Base-by-base conservation (phyloP, 2,113 vertebrate species). In the Beaufortia kweichowensis region DNA sequence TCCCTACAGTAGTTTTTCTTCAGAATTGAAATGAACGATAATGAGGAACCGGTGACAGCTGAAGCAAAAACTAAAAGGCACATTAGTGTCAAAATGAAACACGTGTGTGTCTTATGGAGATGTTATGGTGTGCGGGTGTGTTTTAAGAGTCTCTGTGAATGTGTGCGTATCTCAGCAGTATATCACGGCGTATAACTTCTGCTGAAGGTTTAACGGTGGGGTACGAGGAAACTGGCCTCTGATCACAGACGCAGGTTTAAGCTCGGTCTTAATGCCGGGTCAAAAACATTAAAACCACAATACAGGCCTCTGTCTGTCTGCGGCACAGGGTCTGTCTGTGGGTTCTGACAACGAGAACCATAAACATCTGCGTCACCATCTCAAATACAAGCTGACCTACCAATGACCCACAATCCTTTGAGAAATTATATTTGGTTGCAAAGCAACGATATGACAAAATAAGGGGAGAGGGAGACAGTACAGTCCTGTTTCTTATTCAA, bases 151-250 rank as follows among this genome's bases (percentile, higher is more conserved):
- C 62, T 46, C 23, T 57, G 43, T 75, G 15, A 19, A 6, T 28
- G 29, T 63, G 57, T 41, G 21, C 70, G 29, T 28, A 66, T 77
- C 33, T 53, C 19, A 19, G 24, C 21, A 23, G 33, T 81, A 66
- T 61, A 65, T 77, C 75, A 67, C 10, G 7, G 4, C n/a, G 56
- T 62, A 14, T 61, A 64, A 61, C 62, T 73, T n/a, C n/a, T 31
- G 21, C 31, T 79, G 62, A 77, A 72, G 61, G 60, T 60, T 73
- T 71, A 55, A 78, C 56, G 35, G 64, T 33, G 35, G 69, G 33
- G 23, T 21, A 19, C 24, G 56, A 73, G 57, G 70, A 46, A 61
- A 73, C 70, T 61, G 68, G 68, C 46, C 56, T 67, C 56, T 70
- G 76, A 77, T 69, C 65, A 62, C n/a, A 76, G 73, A 55, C 3